A percentile compares a stretch with the other conserved stretches of the same genome.
phyloP scores from a whole-genome alignment of 2,888 invertebrate genomes.

The Palloptera scutellata region DNA sequence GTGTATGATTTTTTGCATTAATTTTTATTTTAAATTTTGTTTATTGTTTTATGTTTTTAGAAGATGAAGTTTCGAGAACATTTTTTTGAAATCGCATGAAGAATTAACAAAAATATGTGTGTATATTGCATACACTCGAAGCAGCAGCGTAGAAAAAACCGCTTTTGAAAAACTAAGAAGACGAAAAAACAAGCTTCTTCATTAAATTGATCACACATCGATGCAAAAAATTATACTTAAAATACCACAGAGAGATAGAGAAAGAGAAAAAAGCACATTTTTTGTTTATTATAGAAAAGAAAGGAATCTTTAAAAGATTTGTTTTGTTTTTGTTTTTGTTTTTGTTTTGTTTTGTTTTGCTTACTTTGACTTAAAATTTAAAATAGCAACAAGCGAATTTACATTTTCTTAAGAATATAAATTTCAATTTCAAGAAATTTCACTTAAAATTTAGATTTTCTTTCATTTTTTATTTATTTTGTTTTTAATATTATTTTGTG shows the following conservation, averaged over 20 bases:
- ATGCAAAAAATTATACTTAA: constrained; percentile 58
- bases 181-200: background rate
- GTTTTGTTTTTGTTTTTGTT: constrained; percentile 29
- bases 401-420: constrained; percentile 40
- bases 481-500: constrained; percentile 34
- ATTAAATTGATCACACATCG: constrained; percentile 40
- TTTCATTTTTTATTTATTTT: constrained; percentile 32
- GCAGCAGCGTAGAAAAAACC: too few species aligned
- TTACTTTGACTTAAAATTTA: constrained; percentile 40
- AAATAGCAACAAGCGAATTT: constrained; percentile 60
- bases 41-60: background rate
- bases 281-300: constrained; percentile 40
- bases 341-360: constrained; percentile 31
- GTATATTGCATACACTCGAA: too few species aligned
- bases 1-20: constrained; percentile 51
- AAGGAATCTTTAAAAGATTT: constrained; percentile 57
- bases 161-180: too few species aligned
- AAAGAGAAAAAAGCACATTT: constrained; percentile 34
- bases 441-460: constrained; percentile 7
- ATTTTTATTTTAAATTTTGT: too few species aligned
- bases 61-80: constrained; percentile 11
- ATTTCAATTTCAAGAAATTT: too few species aligned
- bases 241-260: constrained; percentile 43
- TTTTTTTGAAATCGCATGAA: background rate
- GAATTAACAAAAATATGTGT: too few species aligned